Evolutionary conservation across 2,113 vertebrate species (phyloP), one percentile per base, ranked within the genome.

Genomic region (Lampris incognitus): DNA sequence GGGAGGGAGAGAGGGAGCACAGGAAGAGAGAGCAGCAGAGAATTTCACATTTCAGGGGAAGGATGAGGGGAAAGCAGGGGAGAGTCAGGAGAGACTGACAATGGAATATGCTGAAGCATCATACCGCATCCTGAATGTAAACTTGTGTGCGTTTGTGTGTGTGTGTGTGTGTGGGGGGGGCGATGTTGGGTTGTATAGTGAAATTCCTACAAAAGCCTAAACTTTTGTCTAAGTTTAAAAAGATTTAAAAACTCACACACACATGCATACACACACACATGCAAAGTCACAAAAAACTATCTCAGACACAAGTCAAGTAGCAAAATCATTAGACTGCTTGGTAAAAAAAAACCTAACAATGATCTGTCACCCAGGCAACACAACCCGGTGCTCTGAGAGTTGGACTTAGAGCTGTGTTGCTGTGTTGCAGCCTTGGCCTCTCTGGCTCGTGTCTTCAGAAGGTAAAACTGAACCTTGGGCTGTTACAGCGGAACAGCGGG

Each of bases 41-140:
- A 60, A n/a, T 67, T 63, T 77, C 39, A 74, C 80, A 52, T 24
- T 24, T 24, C 54, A 87, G 55, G 74, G 80, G 74, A 84, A 77
- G 69, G 51, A 74, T 50, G 42, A 56, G 68, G 56, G 52, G 57
- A 79, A 73, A 75, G 74, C 44, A 24, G 55, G 51, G 13, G 13
- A 2, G 57, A 79, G 87, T 70, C 56, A 62, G 82, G 69, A 79
- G 76, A 49, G 48, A 55, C 56, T 71, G 77, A 83, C 77, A 72
- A 78, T 67, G 9, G 70, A 81, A 80, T 61, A 81, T 62, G 74
- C 74, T 81, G 79, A 73, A 69, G 61, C 55, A 69, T 81, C 69
- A 76, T 42, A 50, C 57, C 63, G 69, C 73, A 78, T 64, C 79
- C 72, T 24, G 65, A 13, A 38, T 51, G 46, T 39, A 24, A 24